These are phyloP conservation scores for Sphinx pinastri DNA, from an alignment of 2,888 invertebrate genomes.

Conservation along the genomic window DNA sequence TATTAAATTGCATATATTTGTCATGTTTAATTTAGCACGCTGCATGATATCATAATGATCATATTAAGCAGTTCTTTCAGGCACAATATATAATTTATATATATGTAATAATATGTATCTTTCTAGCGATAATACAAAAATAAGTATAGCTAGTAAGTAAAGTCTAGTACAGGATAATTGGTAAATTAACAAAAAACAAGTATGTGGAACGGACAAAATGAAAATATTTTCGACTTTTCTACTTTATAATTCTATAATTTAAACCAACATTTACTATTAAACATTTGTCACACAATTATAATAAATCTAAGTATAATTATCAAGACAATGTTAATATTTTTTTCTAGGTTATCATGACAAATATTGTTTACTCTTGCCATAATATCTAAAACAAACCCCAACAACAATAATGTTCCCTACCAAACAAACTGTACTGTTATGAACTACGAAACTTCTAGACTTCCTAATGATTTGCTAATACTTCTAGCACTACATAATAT, in stretches of 20 bases:
- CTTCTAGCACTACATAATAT: slow-evolving; percentile 63
- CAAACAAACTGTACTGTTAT: slow-evolving; percentile 32
- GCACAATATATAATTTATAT: slow-evolving; percentile 14
- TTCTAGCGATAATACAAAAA: slow-evolving; percentile 18
- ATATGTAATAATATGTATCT: slow-evolving; percentile 1
- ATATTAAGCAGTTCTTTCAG: slow-evolving; percentile 19
- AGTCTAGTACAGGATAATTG: slow-evolving; percentile 21
- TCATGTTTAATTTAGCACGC: slow-evolving; percentile 4
- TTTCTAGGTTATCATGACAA: slow-evolving; percentile 39
- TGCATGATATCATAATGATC: neutral
- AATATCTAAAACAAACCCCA: slow-evolving; percentile 51
- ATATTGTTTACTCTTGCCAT: slow-evolving; percentile 36
- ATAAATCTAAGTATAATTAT: slow-evolving; percentile 19
- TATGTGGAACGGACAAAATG: slow-evolving; percentile 31
- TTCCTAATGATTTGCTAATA: slow-evolving; percentile 52
- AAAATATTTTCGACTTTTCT: slow-evolving; percentile 22
- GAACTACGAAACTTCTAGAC: slow-evolving; percentile 55
- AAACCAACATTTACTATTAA: slow-evolving; percentile 27
- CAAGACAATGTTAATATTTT: slow-evolving; percentile 30
- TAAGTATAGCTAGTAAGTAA: slow-evolving; percentile 24
- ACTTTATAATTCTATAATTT: slow-evolving; percentile 28
- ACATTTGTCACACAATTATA: slow-evolving; percentile 23
- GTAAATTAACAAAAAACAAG: slow-evolving; percentile 21
- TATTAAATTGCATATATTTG: no score
- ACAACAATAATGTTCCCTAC: slow-evolving; percentile 49